A percentile compares a stretch with the other conserved stretches of the same genome.
Evolutionary conservation across 2,888 invertebrate genomes (phyloP).

Genomic region (Scaptomyza parva): DNA sequence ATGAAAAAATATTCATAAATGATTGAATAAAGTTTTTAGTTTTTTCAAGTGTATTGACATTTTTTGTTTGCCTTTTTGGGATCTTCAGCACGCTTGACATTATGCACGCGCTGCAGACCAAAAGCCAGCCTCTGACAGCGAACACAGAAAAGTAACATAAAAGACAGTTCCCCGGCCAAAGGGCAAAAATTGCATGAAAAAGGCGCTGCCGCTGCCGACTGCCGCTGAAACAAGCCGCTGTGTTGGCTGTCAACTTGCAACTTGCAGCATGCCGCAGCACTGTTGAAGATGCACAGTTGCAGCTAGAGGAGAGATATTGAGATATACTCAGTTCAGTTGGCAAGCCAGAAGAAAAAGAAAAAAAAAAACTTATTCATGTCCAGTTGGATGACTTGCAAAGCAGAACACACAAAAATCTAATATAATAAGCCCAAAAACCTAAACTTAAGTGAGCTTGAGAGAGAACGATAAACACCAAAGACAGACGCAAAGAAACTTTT

Average conservation of each 20-base stretch:
- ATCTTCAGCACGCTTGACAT: constrained; percentile 51
- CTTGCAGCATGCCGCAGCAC: constrained; percentile 12
- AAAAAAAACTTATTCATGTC: constrained; percentile 22
- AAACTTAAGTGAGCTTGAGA: too few relatives aligned
- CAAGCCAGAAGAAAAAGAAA: too few relatives aligned
- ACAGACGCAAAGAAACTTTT: neutral
- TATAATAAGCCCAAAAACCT: constrained; percentile 15
- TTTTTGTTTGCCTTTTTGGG: constrained; percentile 9
- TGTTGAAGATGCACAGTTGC: constrained; percentile 5
- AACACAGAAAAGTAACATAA: constrained; percentile 1
- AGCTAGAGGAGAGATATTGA: neutral
- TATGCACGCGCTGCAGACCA: constrained; percentile 49
- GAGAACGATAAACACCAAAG: too few relatives aligned
- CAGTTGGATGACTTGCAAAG: constrained; percentile 38
- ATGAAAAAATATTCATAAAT: too few relatives aligned
- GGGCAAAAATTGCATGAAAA: constrained; percentile 60
- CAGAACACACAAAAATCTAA: constrained; percentile 15
- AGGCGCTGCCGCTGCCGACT: constrained; percentile 24
- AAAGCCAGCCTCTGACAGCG: constrained; percentile 18
- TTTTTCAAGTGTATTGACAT: constrained; percentile 3
- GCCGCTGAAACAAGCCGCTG: neutral
- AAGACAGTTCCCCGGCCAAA: constrained; percentile 39
- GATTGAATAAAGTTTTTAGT: too few relatives aligned
- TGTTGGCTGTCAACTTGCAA: constrained; percentile 27
- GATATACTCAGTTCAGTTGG: constrained; percentile 13